Evolutionary conservation across 2,797 vertebrate genomes (phyloP), one percentile per base, ranked within the genome.

Genomic region (Chaunax sp.): DNA sequence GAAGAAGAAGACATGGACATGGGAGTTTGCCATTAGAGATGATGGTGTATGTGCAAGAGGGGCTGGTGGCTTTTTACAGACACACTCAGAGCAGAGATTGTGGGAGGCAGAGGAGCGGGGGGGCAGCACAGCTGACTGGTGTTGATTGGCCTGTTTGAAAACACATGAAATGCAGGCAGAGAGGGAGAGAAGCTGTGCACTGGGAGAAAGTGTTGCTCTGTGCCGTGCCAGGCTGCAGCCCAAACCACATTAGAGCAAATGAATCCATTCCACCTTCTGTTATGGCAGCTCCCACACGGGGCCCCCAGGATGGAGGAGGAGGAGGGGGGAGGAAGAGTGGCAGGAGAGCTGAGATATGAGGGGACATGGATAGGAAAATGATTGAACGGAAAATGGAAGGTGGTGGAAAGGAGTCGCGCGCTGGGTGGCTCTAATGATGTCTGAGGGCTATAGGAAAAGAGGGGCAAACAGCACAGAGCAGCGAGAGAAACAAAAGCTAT

Each of bases 121-220:
- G 88, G 79, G 86, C 83, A 85, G 87, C 84, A 82, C 86, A 87
- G 86, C 88, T 90, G 89, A 90, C 89, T 90, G 88, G 84, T 92
- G 90, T 91, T 93, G 93, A 94, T 94, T 94, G 93, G 94, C 89
- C 92, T 93, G 93, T 94, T 93, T 94, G 92, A 93, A 94, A 94
- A 93, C 93, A 94, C 91, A 92, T 90, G 89, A 88, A 93, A 87
- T 92, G 91, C 87, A 89, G 88, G 88, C 85, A 75, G 85, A 80
- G 66, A 67, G 70, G 50, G 69, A 73, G 85, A 78, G 78, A 43
- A 71, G 64, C 83, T 73, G 77, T 90, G 89, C 78, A 78, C 80
- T 64, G 78, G 52, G 92, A 86, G 84, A 92, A 86, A 89, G 92
- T 92, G 91, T 90, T 87, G 86, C 93, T 89, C 89, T 89, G 87